These are phyloP conservation scores for Hapalemur alaotrensis DNA, from an alignment of 2,797 vertebrate genomes.

Conservation along the genomic window DNA sequence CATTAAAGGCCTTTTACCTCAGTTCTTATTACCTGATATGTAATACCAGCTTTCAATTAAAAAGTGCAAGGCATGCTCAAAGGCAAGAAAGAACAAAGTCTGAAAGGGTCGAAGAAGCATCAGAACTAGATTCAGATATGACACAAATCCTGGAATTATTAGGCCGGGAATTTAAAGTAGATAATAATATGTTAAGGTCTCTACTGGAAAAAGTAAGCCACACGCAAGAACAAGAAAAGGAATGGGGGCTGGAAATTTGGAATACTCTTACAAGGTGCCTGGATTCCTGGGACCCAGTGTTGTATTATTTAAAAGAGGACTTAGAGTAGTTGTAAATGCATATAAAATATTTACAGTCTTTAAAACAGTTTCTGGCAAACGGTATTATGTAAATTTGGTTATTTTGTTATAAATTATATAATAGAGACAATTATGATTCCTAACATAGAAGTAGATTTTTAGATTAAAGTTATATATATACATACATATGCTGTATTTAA, in stretches of 20 bases:
- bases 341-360: not conserved
- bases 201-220: not conserved
- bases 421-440: not conserved
- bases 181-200: not conserved
- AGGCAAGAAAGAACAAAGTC: not conserved
- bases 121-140: too few relatives aligned
- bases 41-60: not conserved
- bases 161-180: not conserved
- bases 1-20: not conserved
- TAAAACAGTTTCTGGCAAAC: not conserved
- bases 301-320: not conserved
- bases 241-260: not conserved
- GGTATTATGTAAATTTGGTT: not conserved
- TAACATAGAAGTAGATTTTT: not conserved
- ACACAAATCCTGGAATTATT: not conserved
- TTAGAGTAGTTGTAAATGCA: not conserved
- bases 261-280: not conserved
- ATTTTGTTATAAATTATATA: not conserved
- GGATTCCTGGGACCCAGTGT: too few relatives aligned
- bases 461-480: not conserved
- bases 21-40: not conserved
- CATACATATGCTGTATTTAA: not conserved
- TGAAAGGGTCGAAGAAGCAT: not conserved
- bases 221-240: not conserved
- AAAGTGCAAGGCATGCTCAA: not conserved